Percentiles rank a stretch among this genome's conserved stretches.
These are phyloP conservation scores for Emydoidea blandingii DNA, from an alignment of 2,797 vertebrate species.

Conservation along the genomic window DNA sequence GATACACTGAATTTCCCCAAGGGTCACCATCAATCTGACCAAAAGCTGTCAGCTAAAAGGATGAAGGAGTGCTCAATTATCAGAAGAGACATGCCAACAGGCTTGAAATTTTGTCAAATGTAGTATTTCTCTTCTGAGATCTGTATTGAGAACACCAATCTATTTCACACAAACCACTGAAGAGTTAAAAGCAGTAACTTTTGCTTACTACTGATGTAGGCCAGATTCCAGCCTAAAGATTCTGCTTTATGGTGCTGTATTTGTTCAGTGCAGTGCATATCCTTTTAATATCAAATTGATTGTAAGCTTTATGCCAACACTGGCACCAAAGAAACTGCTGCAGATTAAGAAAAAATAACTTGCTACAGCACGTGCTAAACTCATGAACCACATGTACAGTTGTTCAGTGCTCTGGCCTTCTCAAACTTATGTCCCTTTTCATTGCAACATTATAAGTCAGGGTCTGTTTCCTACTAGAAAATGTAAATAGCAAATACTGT, in stretches of 20 bases:
- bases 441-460: too few relatives aligned
- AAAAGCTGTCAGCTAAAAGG: neutral
- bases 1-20: neutral
- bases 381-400: too few relatives aligned
- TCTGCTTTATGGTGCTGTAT: neutral
- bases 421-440: too few relatives aligned
- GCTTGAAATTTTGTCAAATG: neutral
- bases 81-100: neutral
- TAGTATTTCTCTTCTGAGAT: neutral
- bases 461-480: too few relatives aligned
- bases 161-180: neutral
- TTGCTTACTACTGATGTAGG: neutral
- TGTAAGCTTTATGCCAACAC: too few relatives aligned
- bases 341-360: too few relatives aligned
- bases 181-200: neutral
- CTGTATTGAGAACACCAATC: neutral
- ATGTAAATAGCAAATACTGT: too few relatives aligned
- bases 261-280: too few relatives aligned
- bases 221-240: neutral
- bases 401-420: too few relatives aligned
- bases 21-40: neutral
- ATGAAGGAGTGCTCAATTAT: neutral
- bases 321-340: too few relatives aligned
- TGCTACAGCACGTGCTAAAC: too few relatives aligned
- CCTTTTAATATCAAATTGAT: too few relatives aligned